Evolutionary conservation across 2,797 vertebrate genomes (phyloP), one percentile per base, ranked within the genome.

Genomic region (Parotocinclus haroldoi): DNA sequence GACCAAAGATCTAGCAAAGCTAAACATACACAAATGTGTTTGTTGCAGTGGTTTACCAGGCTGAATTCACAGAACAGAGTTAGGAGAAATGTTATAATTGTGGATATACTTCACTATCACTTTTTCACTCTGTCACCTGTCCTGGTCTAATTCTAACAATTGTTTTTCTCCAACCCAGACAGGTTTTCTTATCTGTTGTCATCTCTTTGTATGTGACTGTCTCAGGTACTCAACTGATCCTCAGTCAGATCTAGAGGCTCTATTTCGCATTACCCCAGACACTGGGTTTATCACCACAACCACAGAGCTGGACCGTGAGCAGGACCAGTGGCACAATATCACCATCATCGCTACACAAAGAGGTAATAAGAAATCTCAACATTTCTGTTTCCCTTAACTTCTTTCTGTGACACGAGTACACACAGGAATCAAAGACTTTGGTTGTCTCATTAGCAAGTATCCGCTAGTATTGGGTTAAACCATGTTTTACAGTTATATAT

Each of bases 141-240:
- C 27, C 27, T 27, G 5, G 2, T 27, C 27, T 27, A 27, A 5
- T 27, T 27, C 27, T 27, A 27, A 27, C 27, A 27, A 27, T 27
- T 27, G 27, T 27, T 27, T 5, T 27, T 27, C 27, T 27, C 27
- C 27, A 27, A 27, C 27, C 27, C 27, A 27, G 5, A 27, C 27
- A 27, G 2, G 55, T 62, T 58, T 50, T 39, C 14, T 71, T 37
- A 37, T 58, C 44, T 48, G 57, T 60, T 63, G 54, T 60, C 88
- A 57, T 87, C 85, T 66, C 84, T 85, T 27, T 58, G 13, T 17
- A 16, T 16, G 12, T 18, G 3, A 53, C 61, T 60, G 17, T 17
- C 46, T 67, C 82, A 96, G 94, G 79, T 96, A 93, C 80, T 94
- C 94, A 66, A 93, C 96, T 70, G 91, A 94, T 74, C 93, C 92